These are phyloP conservation scores for Poeciliopsis turneri DNA, from an alignment of 2,797 vertebrate species.

Conservation along the genomic window DNA sequence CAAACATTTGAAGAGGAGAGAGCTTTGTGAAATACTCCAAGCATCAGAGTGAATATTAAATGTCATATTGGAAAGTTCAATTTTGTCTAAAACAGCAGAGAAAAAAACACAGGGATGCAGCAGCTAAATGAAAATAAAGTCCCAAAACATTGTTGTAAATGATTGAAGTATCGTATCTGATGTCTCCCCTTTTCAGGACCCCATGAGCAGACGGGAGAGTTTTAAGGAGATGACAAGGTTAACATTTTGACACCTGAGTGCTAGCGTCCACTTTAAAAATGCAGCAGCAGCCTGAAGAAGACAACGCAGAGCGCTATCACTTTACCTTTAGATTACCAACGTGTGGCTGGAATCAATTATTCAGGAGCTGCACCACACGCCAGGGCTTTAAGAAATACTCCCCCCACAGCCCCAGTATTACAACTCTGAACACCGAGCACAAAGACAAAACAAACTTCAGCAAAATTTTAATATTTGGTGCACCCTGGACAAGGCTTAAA, in stretches of 20 bases:
- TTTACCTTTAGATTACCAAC: slow-evolving; percentile 78
- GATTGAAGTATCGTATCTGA: slow-evolving; percentile 67
- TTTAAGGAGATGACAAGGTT: slow-evolving; percentile 58
- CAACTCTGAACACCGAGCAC: neutral
- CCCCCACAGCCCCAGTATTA: neutral
- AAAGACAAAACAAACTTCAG: neutral
- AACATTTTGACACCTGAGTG: slow-evolving; percentile 72
- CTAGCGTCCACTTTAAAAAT: slow-evolving; percentile 74
- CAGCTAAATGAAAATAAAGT: slow-evolving; percentile 44
- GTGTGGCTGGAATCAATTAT: slow-evolving; percentile 74
- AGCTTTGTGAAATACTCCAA: neutral
- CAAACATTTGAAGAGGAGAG: neutral
- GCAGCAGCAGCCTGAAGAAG: slow-evolving; percentile 66
- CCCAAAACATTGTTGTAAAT: slow-evolving; percentile 56
- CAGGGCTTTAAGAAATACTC: slow-evolving; percentile 44
- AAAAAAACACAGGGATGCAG: slow-evolving; percentile 29
- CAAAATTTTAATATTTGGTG: neutral
- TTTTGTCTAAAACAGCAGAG: slow-evolving; percentile 13
- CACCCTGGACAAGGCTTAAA: neutral
- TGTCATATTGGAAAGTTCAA: neutral
- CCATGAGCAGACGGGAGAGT: slow-evolving; percentile 40
- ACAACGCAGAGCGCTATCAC: slow-evolving; percentile 64
- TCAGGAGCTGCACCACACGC: slow-evolving; percentile 56
- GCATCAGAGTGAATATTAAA: neutral
- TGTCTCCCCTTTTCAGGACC: slow-evolving; percentile 53